Conservation (phyloP, 2,888 invertebrate genomes). For the Eupithecia tripunctaria region DNA sequence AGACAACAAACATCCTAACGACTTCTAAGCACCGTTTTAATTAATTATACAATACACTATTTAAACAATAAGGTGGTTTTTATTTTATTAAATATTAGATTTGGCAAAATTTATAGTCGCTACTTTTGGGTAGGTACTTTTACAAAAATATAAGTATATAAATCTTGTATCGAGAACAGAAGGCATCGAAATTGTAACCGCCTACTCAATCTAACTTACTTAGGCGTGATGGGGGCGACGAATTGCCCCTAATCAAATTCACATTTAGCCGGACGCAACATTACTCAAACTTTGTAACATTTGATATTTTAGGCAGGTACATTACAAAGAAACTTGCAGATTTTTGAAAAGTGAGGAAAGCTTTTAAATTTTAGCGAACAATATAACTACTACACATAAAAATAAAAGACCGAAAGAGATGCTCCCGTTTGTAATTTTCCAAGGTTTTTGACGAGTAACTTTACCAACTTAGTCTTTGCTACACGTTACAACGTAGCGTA, state of each 20-base stretch:
- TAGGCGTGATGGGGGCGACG: conserved; percentile 72
- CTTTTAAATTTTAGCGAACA: background rate
- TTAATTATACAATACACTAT: background rate
- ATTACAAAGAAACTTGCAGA: too few species aligned
- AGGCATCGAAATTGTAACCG: conserved; percentile 37
- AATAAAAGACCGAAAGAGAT: background rate
- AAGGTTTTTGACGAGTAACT: background rate
- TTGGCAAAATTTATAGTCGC: too few species aligned
- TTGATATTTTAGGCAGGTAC: conserved; percentile 17
- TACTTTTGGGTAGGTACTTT: background rate
- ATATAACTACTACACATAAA: background rate
- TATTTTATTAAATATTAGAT: background rate
- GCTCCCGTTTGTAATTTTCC: background rate
- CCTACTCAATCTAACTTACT: conserved; percentile 69
- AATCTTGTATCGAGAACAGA: conserved; percentile 12
- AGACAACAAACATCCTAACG: background rate
- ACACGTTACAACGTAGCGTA: too few species aligned
- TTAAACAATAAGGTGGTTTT: background rate
- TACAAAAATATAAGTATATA: background rate
- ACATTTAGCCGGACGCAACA: conserved; percentile 63
- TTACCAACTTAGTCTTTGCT: background rate
- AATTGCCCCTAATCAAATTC: conserved; percentile 79
- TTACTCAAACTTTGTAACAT: conserved; percentile 36
- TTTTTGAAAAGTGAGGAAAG: background rate
- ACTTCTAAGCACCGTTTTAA: background rate